Percentiles rank a stretch among this genome's conserved stretches.
phyloP scores from a whole-genome alignment of 2,113 vertebrate species.

The Vulpes lagopus region DNA sequence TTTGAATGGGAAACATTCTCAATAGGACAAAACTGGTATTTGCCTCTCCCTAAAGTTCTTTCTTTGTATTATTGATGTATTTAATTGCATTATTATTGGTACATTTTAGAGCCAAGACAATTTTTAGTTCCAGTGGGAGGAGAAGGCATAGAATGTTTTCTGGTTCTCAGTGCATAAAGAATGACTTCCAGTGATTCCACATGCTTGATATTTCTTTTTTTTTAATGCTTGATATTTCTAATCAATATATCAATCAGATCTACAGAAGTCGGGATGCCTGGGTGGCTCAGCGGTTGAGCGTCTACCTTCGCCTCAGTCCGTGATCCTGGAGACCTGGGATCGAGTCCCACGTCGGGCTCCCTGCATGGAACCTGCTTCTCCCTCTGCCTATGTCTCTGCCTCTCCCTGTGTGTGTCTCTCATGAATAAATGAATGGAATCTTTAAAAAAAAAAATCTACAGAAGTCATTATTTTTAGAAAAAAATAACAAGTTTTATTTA shows the following conservation, averaged over 20 bases:
- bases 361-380: no score
- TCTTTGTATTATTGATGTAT: neutral
- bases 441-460: no score
- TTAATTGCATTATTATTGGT: neutral
- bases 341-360: no score
- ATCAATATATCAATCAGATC: neutral
- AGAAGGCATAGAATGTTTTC: neutral
- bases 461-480: neutral
- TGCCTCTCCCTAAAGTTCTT: neutral
- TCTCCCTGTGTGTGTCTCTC: no score
- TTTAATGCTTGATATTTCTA: neutral
- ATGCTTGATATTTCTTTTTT: neutral
- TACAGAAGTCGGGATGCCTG: neutral
- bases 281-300: no score
- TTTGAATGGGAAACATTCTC: constrained; percentile 9
- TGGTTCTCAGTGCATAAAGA: neutral
- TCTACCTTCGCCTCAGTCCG: no score
- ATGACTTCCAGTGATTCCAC: neutral
- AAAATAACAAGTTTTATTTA: no score
- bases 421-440: no score
- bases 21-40: neutral
- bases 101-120: constrained; percentile 28
- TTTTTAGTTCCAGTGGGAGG: neutral
- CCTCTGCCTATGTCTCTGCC: no score
- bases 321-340: no score